Percentiles rank a stretch among this genome's conserved stretches.
Evolutionary conservation across 2,797 vertebrate genomes (phyloP).

Genomic region (Myioborus miniatus): DNA sequence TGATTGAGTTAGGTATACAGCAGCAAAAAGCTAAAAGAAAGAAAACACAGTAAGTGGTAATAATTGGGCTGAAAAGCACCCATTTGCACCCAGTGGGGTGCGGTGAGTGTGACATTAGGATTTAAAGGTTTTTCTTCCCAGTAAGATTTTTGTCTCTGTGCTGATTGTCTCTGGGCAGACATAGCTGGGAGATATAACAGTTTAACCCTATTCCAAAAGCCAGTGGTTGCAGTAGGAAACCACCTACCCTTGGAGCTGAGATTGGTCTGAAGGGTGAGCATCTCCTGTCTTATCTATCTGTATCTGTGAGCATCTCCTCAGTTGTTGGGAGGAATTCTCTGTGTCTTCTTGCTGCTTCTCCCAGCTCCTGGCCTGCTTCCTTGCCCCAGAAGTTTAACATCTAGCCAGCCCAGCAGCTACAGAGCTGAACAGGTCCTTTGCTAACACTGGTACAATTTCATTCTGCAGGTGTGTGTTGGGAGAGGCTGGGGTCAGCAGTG

Average conservation of each 20-base stretch:
- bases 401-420: rapidly evolving
- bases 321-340: neutral
- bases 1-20: neutral
- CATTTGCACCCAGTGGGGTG: neutral
- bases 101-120: neutral
- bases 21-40: neutral
- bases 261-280: rapidly evolving
- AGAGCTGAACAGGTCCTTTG: neutral
- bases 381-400: neutral
- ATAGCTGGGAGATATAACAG: neutral
- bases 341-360: rapidly evolving
- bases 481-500: neutral
- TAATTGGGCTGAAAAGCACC: neutral
- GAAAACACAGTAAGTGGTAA: neutral
- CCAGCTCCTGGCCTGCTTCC: neutral
- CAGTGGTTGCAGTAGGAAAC: neutral
- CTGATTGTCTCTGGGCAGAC: neutral
- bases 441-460: neutral
- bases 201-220: neutral
- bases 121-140: neutral
- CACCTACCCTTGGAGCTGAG: neutral
- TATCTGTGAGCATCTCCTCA: neutral
- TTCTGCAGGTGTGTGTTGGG: neutral
- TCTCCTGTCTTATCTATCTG: neutral
- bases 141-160: neutral